Evolutionary conservation across 2,888 invertebrate genomes (phyloP).

Genomic region (Onthophagus sagittarius): DNA sequence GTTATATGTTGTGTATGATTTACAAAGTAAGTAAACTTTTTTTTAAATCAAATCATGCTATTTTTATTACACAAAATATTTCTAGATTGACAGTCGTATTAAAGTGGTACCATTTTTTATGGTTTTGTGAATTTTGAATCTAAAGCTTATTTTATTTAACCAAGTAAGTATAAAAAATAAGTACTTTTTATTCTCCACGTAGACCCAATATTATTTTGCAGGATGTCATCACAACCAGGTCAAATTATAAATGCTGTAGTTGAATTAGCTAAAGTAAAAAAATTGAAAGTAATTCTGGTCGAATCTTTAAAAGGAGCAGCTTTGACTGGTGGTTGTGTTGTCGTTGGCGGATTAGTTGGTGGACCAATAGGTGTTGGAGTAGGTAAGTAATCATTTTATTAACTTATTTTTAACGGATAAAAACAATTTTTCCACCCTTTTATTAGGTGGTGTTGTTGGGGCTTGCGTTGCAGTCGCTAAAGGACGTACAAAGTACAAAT

Average conservation of each 20-base stretch:
- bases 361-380: conserved; percentile 45
- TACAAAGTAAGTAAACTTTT: too few relatives aligned
- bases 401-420: neutral
- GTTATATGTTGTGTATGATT: too few relatives aligned
- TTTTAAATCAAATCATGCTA: too few relatives aligned
- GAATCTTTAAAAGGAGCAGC: conserved; percentile 43
- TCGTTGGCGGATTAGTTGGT: conserved; percentile 42
- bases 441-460: conserved; percentile 41
- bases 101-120: too few relatives aligned
- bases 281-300: conserved; percentile 40
- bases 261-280: conserved; percentile 39
- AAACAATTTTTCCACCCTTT: neutral
- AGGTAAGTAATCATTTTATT: conserved; percentile 34
- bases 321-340: conserved; percentile 39
- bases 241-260: conserved; percentile 1
- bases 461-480: conserved; percentile 36
- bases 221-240: neutral
- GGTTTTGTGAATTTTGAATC: too few relatives aligned
- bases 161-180: too few relatives aligned
- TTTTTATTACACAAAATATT: too few relatives aligned
- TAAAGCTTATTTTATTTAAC: too few relatives aligned
- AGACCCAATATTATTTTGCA: neutral
- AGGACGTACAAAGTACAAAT: conserved; percentile 39
- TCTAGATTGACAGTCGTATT: too few relatives aligned
- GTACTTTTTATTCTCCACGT: too few relatives aligned